These are phyloP conservation scores for Hoplodrina ambigua DNA, from an alignment of 2,888 invertebrate species.

Conservation along the genomic window DNA sequence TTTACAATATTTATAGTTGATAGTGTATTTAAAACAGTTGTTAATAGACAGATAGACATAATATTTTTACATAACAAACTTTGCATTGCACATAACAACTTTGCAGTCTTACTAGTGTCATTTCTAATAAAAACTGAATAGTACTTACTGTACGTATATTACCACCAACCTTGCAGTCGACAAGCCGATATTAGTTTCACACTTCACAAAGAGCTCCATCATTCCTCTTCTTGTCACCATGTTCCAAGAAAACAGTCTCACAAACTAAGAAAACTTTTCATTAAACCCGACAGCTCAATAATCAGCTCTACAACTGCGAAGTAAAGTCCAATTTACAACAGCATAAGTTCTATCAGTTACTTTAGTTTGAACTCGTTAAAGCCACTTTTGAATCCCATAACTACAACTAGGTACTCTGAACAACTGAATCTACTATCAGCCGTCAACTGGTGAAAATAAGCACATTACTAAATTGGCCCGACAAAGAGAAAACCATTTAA, in stretches of 20 bases:
- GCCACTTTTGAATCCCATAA: constrained; percentile 51
- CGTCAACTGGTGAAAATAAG: constrained; percentile 75
- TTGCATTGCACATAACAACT: no score
- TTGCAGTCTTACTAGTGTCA: not conserved
- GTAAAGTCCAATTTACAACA: constrained; percentile 22
- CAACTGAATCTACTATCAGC: constrained; percentile 68
- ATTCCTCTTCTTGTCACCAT: constrained; percentile 17
- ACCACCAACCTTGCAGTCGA: not conserved
- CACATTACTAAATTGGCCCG: constrained; percentile 74
- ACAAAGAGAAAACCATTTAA: constrained; percentile 81
- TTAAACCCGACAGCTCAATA: not conserved
- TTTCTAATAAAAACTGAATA: not conserved
- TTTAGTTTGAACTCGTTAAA: constrained; percentile 54
- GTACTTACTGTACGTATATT: not conserved
- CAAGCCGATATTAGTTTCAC: constrained; percentile 31
- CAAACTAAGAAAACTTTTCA: constrained; percentile 31
- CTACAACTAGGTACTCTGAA: constrained; percentile 39
- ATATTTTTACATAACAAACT: no score
- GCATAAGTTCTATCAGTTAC: not conserved
- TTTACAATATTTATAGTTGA: no score
- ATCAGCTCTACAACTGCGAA: not conserved
- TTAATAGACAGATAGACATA: no score
- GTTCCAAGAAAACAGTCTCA: constrained; percentile 35
- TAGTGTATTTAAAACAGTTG: no score
- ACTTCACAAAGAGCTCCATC: constrained; percentile 19